Evolutionary conservation across 2,797 vertebrate species (phyloP).

Genomic region (Vespertilio murinus): DNA sequence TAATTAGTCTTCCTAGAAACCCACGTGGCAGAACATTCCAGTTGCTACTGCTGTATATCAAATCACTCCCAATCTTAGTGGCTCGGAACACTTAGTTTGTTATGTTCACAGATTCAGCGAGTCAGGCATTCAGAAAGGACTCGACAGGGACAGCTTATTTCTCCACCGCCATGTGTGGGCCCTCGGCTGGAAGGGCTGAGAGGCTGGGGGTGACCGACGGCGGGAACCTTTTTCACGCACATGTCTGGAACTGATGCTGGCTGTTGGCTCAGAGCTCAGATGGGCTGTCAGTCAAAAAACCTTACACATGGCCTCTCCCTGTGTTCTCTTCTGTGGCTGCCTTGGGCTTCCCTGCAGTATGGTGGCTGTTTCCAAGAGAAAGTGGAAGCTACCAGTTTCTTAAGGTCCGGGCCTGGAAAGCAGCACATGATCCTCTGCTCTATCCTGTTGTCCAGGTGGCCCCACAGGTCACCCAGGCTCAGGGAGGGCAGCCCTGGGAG

Average conservation of each 20-base stretch:
- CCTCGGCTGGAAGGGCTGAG: background rate
- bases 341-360: background rate
- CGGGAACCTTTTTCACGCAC: background rate
- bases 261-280: background rate
- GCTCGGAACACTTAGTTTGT: background rate
- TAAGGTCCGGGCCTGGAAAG: background rate
- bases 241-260: background rate
- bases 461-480: too few species aligned
- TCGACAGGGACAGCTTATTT: background rate
- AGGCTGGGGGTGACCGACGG: background rate
- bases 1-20: constrained; percentile 35
- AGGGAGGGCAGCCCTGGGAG: background rate
- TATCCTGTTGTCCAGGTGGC: background rate
- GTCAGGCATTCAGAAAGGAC: background rate
- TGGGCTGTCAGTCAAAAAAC: background rate
- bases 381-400: background rate
- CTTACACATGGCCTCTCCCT: accelerated
- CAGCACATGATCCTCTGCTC: background rate
- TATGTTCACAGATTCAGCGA: background rate
- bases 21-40: background rate
- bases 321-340: background rate
- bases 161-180: background rate
- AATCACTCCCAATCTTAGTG: background rate
- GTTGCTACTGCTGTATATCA: background rate
- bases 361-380: background rate